Base-by-base conservation (phyloP, 2,113 vertebrate genomes). In the Syngnathoides biaculeatus region DNA sequence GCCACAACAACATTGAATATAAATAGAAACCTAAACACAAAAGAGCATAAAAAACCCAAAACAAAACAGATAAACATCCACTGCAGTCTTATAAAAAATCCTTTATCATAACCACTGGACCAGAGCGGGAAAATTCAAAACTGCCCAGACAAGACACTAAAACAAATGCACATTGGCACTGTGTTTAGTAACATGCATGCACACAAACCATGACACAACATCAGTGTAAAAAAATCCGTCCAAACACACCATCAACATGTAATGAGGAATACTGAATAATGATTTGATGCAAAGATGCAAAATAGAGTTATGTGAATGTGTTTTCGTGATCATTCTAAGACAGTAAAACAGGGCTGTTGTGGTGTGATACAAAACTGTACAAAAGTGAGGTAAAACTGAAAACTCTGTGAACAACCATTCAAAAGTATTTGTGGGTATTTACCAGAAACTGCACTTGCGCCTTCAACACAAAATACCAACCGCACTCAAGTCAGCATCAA, bases 381-480 rank as follows among this genome's bases (percentile, higher is more conserved):
- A 57, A 24, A 67, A 27, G 30, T 0, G 0, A 10, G 19, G 11
- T 47, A 57, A 11, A 67, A 68, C 43, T 12, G 15, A 45, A 66
- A 71, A 67, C 8, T 86, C 67, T 65, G 61, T 56, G 72, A 43
- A 43, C 20, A 72, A 64, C 30, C 50, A 43, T 50, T 20, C 26
- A 8, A 57, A 38, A 66, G 76, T 53, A 63, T 42, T 27, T 40
- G 27, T 27, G 30, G 19, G 86, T 84, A 87, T 82, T 90, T 88
- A 88, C 80, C 81, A 66, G 77, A 76, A 89, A 77, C 61, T 78
- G 69, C 69, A 81, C 80, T 59, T 14, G 74, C 67, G 79, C 89
- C 85, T 90, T 91, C 22, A 82, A 86, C 26, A 81, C 69, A 88
- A 84, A 52, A 87, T 26, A 82, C 43, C 69, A 71, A 76, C 69